Base-by-base conservation (phyloP, 2,113 vertebrate genomes). In the Agapornis roseicollis region DNA sequence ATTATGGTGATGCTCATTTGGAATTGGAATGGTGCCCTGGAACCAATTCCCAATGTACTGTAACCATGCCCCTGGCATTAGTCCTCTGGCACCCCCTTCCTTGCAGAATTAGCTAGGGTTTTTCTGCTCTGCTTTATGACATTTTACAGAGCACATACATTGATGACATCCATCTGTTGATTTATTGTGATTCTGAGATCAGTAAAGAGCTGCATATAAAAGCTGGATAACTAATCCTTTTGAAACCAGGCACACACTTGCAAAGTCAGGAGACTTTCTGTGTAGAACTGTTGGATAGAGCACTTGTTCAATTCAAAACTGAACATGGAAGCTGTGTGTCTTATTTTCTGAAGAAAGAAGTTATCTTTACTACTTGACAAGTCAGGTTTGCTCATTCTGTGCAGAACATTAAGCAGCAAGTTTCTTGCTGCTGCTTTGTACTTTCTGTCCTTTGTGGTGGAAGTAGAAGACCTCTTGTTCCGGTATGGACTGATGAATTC, bases 131-230 rank as follows among this genome's bases (percentile, higher is more conserved):
- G 33, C 16, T 76, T 80, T 56, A 6, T 22, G 76, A 49, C 11
- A 2, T 23, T 90, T 65, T 77, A 77, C 3, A 0, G 33, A 23
- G 15, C 33, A 17, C 41, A 11, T 11, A 3, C 1, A 3, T 35
- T 90, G 91, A 86, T 91, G 88, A 49, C 70, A 92, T 89, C 84
- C 83, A 94, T 66, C 89, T 90, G 80, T 25, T 37, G 80, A 74
- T 44, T 80, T 77, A 55, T 46, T 53, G 60, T 50, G 64, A 63
- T 66, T 70, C 69, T 4, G 46, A 53, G 84, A 58, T 37, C 80
- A 6, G 6, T 29, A 33, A 86, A 73, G 50, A 50, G 33, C 50
- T 79, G 65, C 10, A 58, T n/a, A 29, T 20, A 78, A 81, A 79
- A 84, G 73, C 80, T 81, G 91, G 53, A 42, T 66, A 63, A 80